phyloP scores from a whole-genome alignment of 2,113 vertebrate species.

The Pseudopipra pipra region DNA sequence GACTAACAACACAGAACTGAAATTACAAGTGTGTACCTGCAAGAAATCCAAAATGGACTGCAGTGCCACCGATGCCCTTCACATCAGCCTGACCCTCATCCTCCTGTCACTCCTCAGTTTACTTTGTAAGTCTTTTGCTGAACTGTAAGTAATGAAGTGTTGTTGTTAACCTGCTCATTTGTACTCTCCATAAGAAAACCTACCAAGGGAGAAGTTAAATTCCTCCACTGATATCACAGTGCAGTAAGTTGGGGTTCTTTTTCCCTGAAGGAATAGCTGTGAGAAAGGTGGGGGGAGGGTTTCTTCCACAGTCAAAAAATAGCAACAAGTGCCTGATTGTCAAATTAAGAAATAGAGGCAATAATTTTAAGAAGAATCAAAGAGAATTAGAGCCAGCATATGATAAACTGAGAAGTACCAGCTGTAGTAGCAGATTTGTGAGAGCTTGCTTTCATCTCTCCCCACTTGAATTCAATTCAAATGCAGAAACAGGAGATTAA shows the following conservation, averaged over 20 bases:
- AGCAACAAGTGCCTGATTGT: neutral
- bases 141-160: neutral
- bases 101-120: constrained; percentile 78
- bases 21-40: constrained; percentile 95
- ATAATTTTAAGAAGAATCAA: constrained; percentile 36
- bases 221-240: neutral
- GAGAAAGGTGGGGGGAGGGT: neutral
- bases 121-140: constrained; percentile 76
- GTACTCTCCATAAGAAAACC: neutral
- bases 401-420: constrained; percentile 10
- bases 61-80: constrained; percentile 79
- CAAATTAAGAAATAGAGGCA: constrained; percentile 7
- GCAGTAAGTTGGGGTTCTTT: neutral
- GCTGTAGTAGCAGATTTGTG: constrained; percentile 39
- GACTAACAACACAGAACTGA: constrained; percentile 91
- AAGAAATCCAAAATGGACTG: constrained; percentile 96
- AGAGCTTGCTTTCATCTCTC: constrained; percentile 58
- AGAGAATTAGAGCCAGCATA: constrained; percentile 15
- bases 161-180: neutral
- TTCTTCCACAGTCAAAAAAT: neutral
- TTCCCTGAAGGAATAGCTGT: neutral
- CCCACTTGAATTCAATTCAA: constrained; percentile 37
- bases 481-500: constrained; percentile 57
- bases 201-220: neutral
- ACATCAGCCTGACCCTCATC: constrained; percentile 72